A percentile compares a stretch with the other conserved stretches of the same genome.
Evolutionary conservation across 2,888 invertebrate species (phyloP).

Genomic region (Xestia ashworthii): DNA sequence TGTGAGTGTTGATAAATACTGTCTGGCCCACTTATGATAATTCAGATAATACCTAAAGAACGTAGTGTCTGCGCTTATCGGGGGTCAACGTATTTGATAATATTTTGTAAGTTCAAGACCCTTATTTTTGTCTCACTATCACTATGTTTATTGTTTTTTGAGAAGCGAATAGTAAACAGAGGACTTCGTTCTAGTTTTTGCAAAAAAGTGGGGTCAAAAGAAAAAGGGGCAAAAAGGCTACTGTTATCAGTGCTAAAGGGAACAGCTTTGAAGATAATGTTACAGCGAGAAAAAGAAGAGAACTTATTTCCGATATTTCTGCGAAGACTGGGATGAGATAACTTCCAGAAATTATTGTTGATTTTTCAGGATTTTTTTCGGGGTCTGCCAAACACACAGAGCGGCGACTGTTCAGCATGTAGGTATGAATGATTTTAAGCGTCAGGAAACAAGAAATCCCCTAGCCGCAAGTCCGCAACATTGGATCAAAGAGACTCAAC

Average conservation of each 20-base stretch:
- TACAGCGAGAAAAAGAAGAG: not conserved
- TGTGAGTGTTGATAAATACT: slow-evolving; percentile 11
- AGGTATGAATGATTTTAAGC: not conserved
- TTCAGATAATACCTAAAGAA: slow-evolving; percentile 39
- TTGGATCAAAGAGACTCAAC: not conserved
- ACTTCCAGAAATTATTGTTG: not conserved
- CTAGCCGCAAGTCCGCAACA: not conserved
- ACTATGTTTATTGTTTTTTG: slow-evolving; percentile 35
- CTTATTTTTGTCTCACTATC: slow-evolving; percentile 32
- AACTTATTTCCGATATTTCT: not conserved
- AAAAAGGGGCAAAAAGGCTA: not conserved
- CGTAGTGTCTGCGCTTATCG: slow-evolving; percentile 38
- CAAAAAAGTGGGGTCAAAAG: not conserved
- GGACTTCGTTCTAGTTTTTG: slow-evolving; percentile 15
- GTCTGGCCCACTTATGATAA: slow-evolving; percentile 14
- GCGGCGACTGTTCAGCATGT: not conserved
- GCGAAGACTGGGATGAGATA: not conserved
- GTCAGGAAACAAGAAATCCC: not conserved
- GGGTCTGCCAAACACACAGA: not conserved
- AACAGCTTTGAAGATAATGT: not conserved
- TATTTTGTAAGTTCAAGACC: slow-evolving; percentile 25
- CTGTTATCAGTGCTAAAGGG: not conserved
- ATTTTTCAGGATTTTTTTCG: not conserved
- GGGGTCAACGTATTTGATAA: slow-evolving; percentile 51
- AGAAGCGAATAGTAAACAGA: slow-evolving; percentile 17